Evolutionary conservation across 2,888 invertebrate genomes (phyloP).

Genomic region (Ennomos fuscantarius): DNA sequence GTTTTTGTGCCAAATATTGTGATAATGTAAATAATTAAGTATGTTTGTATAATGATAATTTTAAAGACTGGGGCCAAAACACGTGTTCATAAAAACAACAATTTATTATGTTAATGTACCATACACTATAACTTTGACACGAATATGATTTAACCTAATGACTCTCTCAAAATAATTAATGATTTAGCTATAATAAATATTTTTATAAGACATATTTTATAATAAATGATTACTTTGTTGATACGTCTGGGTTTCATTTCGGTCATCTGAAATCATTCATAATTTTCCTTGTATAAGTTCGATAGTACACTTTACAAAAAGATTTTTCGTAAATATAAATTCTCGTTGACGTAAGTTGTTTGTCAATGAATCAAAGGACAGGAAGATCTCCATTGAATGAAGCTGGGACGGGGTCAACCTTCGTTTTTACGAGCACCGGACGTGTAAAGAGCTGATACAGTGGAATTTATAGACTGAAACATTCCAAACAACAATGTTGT

Average conservation of each 20-base stretch:
- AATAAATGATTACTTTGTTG: slow-evolving; percentile 52
- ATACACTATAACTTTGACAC: too few relatives aligned
- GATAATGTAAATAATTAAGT: too few relatives aligned
- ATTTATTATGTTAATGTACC: too few relatives aligned
- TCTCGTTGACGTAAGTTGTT: neutral
- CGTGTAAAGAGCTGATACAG: slow-evolving; percentile 6
- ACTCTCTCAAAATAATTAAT: slow-evolving; percentile 1
- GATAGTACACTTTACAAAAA: too few relatives aligned
- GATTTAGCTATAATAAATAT: slow-evolving; percentile 32
- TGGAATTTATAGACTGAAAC: slow-evolving; percentile 2
- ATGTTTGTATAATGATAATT: too few relatives aligned
- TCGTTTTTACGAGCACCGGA: slow-evolving; percentile 20
- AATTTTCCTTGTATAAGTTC: too few relatives aligned
- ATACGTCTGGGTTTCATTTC: slow-evolving; percentile 22
- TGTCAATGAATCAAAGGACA: slow-evolving; percentile 26
- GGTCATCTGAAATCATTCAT: neutral
- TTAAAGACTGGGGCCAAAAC: slow-evolving; percentile 9
- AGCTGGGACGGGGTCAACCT: slow-evolving; percentile 4
- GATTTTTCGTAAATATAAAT: slow-evolving; percentile 3
- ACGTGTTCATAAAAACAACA: slow-evolving; percentile 1
- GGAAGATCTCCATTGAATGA: slow-evolving; percentile 10
- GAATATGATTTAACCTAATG: slow-evolving; percentile 3
- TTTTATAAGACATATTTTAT: slow-evolving; percentile 47
- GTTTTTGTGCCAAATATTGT: neutral
- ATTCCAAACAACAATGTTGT: too few relatives aligned